A percentile compares a stretch with the other conserved stretches of the same genome.
These are phyloP conservation scores for Perodicticus potto DNA, from an alignment of 2,797 vertebrate species.

Conservation along the genomic window DNA sequence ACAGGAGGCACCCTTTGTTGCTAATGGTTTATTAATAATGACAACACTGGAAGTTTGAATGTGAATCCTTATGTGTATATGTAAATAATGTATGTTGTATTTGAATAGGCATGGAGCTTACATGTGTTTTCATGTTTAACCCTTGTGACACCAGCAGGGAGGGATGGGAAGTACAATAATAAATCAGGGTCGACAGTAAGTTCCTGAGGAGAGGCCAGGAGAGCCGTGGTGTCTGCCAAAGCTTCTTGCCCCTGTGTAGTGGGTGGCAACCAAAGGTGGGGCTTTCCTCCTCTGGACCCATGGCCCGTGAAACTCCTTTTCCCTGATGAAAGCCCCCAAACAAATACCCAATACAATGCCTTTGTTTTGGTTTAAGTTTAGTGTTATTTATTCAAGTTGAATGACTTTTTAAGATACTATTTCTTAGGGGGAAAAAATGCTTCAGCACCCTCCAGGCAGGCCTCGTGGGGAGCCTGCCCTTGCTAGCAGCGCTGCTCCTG, in stretches of 20 bases:
- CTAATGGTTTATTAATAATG: not conserved
- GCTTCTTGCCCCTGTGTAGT: not conserved
- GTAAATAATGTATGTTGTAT: rapidly evolving
- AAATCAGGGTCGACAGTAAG: not conserved
- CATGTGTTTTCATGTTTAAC: not conserved
- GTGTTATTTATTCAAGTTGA: not conserved
- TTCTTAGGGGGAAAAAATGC: not conserved
- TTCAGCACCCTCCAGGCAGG: not conserved
- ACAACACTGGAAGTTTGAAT: not conserved
- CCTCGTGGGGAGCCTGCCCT: not conserved
- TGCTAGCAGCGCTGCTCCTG: not conserved
- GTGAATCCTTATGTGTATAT: not conserved
- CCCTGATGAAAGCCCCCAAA: not conserved
- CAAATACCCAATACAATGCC: not conserved
- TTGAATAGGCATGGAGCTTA: not conserved
- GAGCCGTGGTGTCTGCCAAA: rapidly evolving
- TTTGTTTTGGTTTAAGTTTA: not conserved
- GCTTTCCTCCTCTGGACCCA: not conserved
- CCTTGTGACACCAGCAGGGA: not conserved
- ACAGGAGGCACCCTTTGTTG: not conserved
- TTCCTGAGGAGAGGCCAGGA: too few relatives aligned
- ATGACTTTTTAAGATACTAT: not conserved
- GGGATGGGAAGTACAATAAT: not conserved
- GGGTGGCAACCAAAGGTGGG: not conserved
- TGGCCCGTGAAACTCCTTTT: not conserved